A percentile compares a stretch with the other conserved stretches of the same genome.
Evolutionary conservation across 1,140 invertebrate genomes (phyloP).

Genomic region (Drosophila ogumai): DNA sequence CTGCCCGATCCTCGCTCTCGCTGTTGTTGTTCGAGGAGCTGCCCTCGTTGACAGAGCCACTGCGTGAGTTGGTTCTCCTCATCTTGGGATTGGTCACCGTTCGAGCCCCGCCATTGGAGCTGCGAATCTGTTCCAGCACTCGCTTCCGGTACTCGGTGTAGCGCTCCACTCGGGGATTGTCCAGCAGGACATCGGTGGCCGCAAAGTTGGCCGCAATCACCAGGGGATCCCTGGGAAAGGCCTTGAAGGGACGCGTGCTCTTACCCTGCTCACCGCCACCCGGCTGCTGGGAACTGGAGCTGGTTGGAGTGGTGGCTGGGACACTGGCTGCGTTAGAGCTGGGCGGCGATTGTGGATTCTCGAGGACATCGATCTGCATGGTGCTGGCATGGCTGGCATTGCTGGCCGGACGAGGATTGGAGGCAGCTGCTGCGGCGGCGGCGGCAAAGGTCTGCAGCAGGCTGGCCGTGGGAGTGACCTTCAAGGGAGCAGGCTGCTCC

Average conservation of each 20-base stretch:
- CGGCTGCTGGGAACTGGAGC: conserved; percentile 35
- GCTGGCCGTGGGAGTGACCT: conserved; percentile 58
- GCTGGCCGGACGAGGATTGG: conserved; percentile 60
- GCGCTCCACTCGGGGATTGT: conserved; percentile 87
- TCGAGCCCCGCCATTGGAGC: conserved; percentile 86
- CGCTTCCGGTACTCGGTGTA: conserved; percentile 89
- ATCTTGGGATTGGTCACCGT: conserved; percentile 88
- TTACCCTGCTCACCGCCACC: conserved; percentile 30
- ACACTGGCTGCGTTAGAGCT: not conserved
- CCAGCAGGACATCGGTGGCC: conserved; percentile 85
- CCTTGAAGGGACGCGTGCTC: conserved; percentile 88
- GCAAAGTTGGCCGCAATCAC: conserved; percentile 86
- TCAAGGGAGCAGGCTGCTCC: conserved; percentile 1
- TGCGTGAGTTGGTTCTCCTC: conserved; percentile 85
- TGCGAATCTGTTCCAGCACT: conserved; percentile 88
- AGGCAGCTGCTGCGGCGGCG: conserved; percentile 61
- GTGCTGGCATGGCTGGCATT: conserved; percentile 73
- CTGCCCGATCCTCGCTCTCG: conserved; percentile 77
- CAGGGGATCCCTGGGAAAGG: conserved; percentile 89
- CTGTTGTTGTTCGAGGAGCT: conserved; percentile 76
- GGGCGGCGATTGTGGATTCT: conserved; percentile 60
- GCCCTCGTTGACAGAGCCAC: conserved; percentile 77
- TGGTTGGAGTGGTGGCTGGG: conserved; percentile 64
- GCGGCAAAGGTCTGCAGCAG: conserved; percentile 71
- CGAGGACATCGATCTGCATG: conserved; percentile 74